A percentile compares a stretch with the other conserved stretches of the same genome.
phyloP scores from a whole-genome alignment of 2,113 vertebrate genomes.

The Thomomys bottae region DNA sequence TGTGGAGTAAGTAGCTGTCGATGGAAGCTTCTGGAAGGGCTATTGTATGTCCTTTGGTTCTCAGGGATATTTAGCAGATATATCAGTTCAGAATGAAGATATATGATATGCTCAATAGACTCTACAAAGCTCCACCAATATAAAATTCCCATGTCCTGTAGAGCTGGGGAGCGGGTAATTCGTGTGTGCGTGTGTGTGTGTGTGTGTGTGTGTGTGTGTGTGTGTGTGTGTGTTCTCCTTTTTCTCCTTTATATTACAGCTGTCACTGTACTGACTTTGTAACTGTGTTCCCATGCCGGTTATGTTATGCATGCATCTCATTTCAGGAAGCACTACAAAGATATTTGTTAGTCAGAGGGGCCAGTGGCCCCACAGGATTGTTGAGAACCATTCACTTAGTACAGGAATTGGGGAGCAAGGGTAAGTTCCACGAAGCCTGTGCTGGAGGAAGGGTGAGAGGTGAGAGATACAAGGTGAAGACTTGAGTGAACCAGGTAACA shows the following conservation, averaged over 20 bases:
- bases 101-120: neutral
- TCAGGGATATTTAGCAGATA: neutral
- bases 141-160: neutral
- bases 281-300: conserved; percentile 4
- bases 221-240: neutral
- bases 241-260: conserved; percentile 13
- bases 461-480: fast-evolving
- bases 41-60: neutral
- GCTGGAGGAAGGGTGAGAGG: neutral
- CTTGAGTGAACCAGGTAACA: neutral
- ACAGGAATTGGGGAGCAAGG: neutral
- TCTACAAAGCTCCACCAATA: neutral
- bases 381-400: neutral
- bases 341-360: neutral
- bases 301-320: conserved; percentile 9
- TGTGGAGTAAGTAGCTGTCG: neutral
- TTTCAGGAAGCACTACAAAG: neutral
- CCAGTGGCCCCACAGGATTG: neutral
- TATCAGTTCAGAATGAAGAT: neutral
- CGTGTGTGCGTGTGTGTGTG: neutral
- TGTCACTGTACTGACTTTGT: neutral
- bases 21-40: neutral
- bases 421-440: neutral
- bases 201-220: neutral
- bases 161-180: neutral